Percentiles rank a stretch among this genome's conserved stretches.
Evolutionary conservation across 2,113 vertebrate species (phyloP).

Genomic region (Reinhardtius hippoglossoides): DNA sequence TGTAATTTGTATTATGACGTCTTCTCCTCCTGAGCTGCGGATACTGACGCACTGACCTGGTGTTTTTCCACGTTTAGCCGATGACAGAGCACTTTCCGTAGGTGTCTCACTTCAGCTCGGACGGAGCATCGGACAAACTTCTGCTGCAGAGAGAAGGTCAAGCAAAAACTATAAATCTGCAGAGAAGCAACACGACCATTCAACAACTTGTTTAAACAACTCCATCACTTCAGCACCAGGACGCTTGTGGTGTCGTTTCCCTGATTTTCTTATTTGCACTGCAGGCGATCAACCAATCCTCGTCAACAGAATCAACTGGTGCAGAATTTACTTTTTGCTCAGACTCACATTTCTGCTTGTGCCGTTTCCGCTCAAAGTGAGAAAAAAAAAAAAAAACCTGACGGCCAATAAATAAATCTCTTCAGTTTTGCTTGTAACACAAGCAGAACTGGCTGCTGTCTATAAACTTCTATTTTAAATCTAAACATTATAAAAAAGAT

Average conservation of each 20-base stretch:
- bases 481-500: background rate
- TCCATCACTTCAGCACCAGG: background rate
- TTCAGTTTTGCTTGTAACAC: conserved; percentile 4
- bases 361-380: too few species aligned
- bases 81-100: conserved; percentile 92
- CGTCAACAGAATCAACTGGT: background rate
- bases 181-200: background rate
- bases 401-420: conserved; percentile 12
- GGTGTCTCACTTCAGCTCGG: conserved; percentile 92
- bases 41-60: conserved; percentile 80
- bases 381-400: too few species aligned
- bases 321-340: background rate
- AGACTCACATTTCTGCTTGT: background rate
- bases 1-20: background rate
- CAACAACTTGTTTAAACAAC: background rate
- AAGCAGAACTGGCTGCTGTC: background rate
- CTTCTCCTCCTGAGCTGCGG: rapidly evolving
- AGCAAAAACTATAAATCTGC: background rate
- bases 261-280: background rate
- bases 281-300: background rate
- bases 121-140: conserved; percentile 96
- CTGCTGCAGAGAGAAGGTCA: conserved; percentile 82
- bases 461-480: conserved; percentile 1
- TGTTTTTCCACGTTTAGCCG: conserved; percentile 90
- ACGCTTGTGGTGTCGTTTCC: background rate